phyloP scores from a whole-genome alignment of 2,888 invertebrate genomes.

The Drosophila barbarae region DNA sequence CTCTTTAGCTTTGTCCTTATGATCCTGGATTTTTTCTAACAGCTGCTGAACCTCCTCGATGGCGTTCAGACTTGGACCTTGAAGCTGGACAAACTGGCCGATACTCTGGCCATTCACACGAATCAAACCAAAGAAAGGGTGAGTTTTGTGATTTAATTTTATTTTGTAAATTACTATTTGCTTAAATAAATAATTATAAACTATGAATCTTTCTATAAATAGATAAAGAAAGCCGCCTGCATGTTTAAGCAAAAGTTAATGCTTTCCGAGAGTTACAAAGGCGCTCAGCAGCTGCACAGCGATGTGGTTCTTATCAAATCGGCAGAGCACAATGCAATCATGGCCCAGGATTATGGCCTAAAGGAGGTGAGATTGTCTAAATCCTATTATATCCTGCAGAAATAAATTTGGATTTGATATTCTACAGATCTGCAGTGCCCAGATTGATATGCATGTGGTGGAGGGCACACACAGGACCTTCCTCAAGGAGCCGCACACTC shows the following conservation, averaged over 20 bases:
- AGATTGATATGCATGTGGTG: constrained; percentile 84
- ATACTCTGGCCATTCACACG: constrained; percentile 78
- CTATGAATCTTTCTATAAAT: neutral
- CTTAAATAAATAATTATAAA: neutral
- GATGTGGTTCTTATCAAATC: constrained; percentile 91
- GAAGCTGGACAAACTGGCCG: constrained; percentile 79
- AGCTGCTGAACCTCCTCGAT: constrained; percentile 75
- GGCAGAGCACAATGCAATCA: constrained; percentile 89
- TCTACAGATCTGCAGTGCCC: constrained; percentile 84
- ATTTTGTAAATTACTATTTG: neutral
- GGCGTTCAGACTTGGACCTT: constrained; percentile 79
- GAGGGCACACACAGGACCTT: constrained; percentile 94
- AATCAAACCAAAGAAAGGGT: constrained; percentile 78
- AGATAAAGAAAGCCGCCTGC: constrained; percentile 85
- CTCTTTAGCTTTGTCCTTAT: no score
- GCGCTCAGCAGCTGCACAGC: constrained; percentile 83
- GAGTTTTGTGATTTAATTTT: constrained; percentile 29
- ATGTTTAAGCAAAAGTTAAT: constrained; percentile 91
- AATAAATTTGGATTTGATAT: neutral
- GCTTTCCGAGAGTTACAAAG: constrained; percentile 89
- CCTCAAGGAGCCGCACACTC: constrained; percentile 86
- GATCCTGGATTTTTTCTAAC: neutral
- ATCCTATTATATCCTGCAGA: neutral
- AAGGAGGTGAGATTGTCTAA: constrained; percentile 84
- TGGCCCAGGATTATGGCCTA: constrained; percentile 94